Evolutionary conservation across 1,140 invertebrate species (phyloP).

Genomic region (Sesamia nonagrioides): DNA sequence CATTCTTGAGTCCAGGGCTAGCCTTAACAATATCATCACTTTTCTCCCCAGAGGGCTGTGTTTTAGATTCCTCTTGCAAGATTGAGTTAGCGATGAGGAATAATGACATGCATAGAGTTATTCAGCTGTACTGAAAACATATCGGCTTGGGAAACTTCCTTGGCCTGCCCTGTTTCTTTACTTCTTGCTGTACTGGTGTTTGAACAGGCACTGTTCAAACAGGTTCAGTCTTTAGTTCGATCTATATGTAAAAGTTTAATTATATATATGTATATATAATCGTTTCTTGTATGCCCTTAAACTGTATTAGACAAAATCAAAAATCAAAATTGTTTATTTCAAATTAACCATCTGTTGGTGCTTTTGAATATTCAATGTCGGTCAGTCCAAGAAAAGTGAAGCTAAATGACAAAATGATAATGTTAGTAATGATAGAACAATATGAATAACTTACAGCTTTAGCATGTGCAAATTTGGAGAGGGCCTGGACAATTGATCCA

Average conservation of each 20-base stretch:
- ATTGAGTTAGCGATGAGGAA: constrained; percentile 37
- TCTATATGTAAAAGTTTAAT: constrained; percentile 58
- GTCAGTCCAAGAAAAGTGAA: too few species aligned
- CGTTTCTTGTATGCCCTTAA: neutral
- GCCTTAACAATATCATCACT: constrained; percentile 74
- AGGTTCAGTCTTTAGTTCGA: constrained; percentile 83
- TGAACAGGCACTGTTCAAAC: constrained; percentile 83
- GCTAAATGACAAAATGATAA: too few species aligned
- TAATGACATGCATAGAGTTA: neutral
- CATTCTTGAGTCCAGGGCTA: constrained; percentile 61
- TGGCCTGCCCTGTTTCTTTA: constrained; percentile 76
- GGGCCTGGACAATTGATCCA: constrained; percentile 91
- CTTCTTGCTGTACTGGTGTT: constrained; percentile 59
- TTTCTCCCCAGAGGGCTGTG: constrained; percentile 77
- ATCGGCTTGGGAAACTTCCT: constrained; percentile 71
- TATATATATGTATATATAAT: neutral
- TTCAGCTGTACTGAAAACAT: constrained; percentile 31
- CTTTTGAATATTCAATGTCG: too few species aligned
- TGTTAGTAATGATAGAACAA: neutral
- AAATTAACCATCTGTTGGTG: too few species aligned
- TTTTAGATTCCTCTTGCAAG: constrained; percentile 76
- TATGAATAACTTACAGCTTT: constrained; percentile 79
- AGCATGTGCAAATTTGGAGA: constrained; percentile 87
- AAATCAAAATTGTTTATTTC: too few species aligned
- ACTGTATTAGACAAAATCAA: neutral